phyloP scores from a whole-genome alignment of 2,113 vertebrate genomes.

The Alces alces region DNA sequence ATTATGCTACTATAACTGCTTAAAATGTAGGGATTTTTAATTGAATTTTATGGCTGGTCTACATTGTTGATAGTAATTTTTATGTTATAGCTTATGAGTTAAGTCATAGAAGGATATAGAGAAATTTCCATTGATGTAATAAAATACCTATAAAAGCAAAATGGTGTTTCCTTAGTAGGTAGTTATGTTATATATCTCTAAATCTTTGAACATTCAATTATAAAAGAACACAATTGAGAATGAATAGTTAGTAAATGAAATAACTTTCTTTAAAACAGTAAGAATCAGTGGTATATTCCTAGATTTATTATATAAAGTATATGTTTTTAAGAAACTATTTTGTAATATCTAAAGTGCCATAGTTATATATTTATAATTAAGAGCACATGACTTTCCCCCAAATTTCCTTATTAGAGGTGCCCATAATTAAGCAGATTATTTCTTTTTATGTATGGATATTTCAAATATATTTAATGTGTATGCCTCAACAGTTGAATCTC shows the following conservation, averaged over 20 bases:
- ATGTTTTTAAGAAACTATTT: neutral
- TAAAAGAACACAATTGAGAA: slow-evolving; percentile 31
- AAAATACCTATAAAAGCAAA: slow-evolving; percentile 76
- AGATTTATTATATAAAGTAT: neutral
- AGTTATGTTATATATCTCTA: slow-evolving; percentile 49
- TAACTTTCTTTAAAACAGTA: neutral
- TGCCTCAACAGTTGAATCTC: neutral
- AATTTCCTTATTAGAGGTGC: neutral
- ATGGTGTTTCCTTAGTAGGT: slow-evolving; percentile 56
- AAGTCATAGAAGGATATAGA: slow-evolving; percentile 59
- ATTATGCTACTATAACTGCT: slow-evolving; percentile 71
- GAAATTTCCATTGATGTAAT: slow-evolving; percentile 72
- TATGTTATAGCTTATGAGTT: slow-evolving; percentile 69
- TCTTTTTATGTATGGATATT: neutral
- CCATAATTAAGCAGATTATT: neutral
- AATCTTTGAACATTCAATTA: slow-evolving; percentile 53
- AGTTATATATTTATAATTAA: neutral
- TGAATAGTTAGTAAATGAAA: slow-evolving; percentile 45
- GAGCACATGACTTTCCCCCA: neutral
- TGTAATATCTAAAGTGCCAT: neutral
- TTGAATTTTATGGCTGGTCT: slow-evolving; percentile 76
- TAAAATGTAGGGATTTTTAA: slow-evolving; percentile 74
- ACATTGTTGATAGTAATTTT: slow-evolving; percentile 72
- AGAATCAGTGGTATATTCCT: neutral
- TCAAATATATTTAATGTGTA: neutral